phyloP scores from a whole-genome alignment of 2,797 vertebrate genomes.

The Micropoecilia bifurca region DNA sequence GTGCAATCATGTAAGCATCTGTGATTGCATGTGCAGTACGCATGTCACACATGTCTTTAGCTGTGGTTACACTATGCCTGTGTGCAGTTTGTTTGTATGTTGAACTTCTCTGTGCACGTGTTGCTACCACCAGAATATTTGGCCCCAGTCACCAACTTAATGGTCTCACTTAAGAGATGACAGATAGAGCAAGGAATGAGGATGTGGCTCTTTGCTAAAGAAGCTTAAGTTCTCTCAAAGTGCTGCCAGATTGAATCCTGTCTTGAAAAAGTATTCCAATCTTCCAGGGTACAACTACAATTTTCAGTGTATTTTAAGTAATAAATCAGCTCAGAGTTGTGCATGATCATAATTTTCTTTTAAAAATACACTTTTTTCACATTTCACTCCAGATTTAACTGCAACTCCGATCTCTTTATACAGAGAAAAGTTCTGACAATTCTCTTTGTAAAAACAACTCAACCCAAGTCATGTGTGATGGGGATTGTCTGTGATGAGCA shows the following conservation, averaged over 20 bases:
- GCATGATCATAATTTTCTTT: not conserved
- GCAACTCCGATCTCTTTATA: not conserved
- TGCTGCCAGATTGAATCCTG: not conserved
- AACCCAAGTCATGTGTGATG: not conserved
- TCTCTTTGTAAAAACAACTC: not conserved
- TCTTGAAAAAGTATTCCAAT: not conserved
- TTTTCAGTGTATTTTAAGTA: not conserved
- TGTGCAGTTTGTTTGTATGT: constrained; percentile 26
- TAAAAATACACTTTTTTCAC: not conserved
- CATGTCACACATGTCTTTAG: constrained; percentile 24
- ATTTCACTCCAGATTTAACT: not conserved
- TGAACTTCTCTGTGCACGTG: constrained; percentile 52
- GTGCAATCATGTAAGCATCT: constrained; percentile 26
- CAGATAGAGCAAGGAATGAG: constrained; percentile 28
- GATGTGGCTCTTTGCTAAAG: constrained; percentile 16
- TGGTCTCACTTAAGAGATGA: constrained; percentile 66
- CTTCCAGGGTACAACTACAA: not conserved
- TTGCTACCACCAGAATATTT: constrained; percentile 70
- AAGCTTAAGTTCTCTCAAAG: not conserved
- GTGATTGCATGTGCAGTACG: constrained; percentile 48
- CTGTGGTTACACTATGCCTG: constrained; percentile 11
- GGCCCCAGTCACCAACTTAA: constrained; percentile 66
- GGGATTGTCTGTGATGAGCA: not conserved
- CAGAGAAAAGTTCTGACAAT: not conserved
- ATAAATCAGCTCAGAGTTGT: not conserved